Conservation (phyloP, 2,113 vertebrate species). For the Siniperca chuatsi region DNA sequence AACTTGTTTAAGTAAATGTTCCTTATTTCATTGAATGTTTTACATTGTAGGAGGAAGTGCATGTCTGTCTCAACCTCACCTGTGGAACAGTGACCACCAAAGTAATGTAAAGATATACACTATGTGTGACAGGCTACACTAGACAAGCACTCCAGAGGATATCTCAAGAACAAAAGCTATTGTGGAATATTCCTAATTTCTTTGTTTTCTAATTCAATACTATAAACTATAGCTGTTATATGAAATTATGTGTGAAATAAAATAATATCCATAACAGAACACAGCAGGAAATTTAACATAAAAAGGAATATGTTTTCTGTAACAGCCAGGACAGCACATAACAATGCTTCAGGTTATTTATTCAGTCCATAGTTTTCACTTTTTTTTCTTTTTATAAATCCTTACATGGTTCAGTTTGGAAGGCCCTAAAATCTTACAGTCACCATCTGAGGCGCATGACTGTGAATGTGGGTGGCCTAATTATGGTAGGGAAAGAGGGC, state of each 20-base stretch:
- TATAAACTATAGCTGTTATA: neutral
- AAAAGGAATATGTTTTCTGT: neutral
- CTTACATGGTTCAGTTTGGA: slow-evolving; percentile 46
- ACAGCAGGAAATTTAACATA: neutral
- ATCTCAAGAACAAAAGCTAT: neutral
- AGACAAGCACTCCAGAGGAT: neutral
- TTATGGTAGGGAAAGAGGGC: slow-evolving; percentile 70
- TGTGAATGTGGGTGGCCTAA: slow-evolving; percentile 84
- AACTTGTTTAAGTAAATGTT: no score
- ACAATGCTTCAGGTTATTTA: slow-evolving; percentile 2
- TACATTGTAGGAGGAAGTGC: neutral
- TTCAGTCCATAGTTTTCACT: neutral
- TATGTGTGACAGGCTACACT: neutral
- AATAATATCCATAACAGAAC: neutral
- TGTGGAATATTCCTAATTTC: neutral
- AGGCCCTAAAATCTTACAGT: slow-evolving; percentile 46
- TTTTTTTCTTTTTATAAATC: slow-evolving; percentile 23
- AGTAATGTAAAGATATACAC: neutral
- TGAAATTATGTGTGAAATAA: neutral
- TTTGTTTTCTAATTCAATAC: neutral
- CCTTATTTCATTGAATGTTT: no score
- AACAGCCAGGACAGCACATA: neutral
- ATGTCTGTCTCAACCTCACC: no score
- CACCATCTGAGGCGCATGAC: slow-evolving; percentile 69
- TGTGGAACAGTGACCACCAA: no score